Conservation (phyloP, 1,140 invertebrate genomes). For the Tetranychus cinnabarinus region DNA sequence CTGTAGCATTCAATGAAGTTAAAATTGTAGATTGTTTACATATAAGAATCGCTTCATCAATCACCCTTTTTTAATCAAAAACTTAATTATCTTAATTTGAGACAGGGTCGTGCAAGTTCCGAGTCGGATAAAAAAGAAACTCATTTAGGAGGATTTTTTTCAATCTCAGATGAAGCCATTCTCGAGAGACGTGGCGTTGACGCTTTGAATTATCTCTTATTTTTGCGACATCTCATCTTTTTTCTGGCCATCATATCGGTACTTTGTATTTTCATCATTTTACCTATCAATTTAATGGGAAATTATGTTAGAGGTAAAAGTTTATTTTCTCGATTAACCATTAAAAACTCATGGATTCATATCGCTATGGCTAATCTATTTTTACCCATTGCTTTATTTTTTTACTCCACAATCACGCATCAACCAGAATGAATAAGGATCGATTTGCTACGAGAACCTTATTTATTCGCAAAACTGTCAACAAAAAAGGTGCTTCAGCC, state of each 20-base stretch:
- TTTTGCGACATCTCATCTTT: constrained; percentile 69
- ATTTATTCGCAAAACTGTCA: not conserved
- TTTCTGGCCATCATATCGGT: constrained; percentile 48
- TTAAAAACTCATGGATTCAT: not conserved
- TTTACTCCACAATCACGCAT: not conserved
- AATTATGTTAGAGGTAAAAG: not conserved
- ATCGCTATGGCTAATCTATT: not conserved
- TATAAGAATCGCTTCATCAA: no score
- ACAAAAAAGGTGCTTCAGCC: no score
- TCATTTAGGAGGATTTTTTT: not conserved
- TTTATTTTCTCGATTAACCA: not conserved
- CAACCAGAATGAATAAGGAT: not conserved
- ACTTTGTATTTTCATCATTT: constrained; percentile 29
- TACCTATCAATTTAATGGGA: constrained; percentile 28
- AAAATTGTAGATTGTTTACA: no score
- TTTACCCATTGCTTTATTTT: not conserved
- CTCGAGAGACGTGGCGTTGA: constrained; percentile 64
- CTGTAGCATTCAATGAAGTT: no score
- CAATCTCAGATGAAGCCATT: constrained; percentile 51
- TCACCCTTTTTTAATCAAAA: no score
- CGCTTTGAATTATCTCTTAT: constrained; percentile 74
- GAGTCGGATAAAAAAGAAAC: no score
- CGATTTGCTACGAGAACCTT: not conserved
- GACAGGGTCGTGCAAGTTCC: no score
- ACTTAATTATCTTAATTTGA: no score